phyloP scores from a whole-genome alignment of 2,888 invertebrate genomes.

The Lamproptera curius region DNA sequence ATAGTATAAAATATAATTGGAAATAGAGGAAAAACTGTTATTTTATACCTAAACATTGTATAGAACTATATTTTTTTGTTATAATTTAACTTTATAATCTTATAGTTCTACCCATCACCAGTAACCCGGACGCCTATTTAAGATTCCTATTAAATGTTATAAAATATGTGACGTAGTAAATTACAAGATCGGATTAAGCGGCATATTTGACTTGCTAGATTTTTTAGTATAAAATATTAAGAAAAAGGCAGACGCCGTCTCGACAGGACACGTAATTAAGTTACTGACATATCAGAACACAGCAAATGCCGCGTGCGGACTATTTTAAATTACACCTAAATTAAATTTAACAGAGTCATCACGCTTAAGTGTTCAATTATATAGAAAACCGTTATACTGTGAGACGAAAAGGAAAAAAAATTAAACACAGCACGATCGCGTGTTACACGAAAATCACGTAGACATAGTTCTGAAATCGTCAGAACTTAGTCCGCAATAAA shows the following conservation, averaged over 20 bases:
- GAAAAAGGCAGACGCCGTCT: conserved; percentile 2
- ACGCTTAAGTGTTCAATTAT: not conserved
- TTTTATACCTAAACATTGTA: no score
- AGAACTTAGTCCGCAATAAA: conserved; percentile 8
- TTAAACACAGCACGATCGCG: conserved; percentile 1
- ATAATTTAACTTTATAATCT: no score
- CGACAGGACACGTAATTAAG: conserved; percentile 3
- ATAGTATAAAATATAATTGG: no score
- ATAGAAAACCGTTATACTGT: no score
- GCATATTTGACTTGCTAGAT: not conserved
- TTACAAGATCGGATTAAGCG: not conserved
- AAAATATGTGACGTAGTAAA: not conserved
- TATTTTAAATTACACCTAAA: conserved; percentile 1
- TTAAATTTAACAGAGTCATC: not conserved
- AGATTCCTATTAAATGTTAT: not conserved
- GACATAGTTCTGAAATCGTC: conserved; percentile 1
- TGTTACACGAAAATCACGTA: conserved; percentile 6
- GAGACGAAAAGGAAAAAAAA: not conserved
- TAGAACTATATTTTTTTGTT: no score
- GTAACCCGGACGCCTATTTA: no score
- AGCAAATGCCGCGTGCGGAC: not conserved
- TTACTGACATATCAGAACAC: conserved; percentile 10
- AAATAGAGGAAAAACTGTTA: no score
- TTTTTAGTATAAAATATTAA: not conserved
- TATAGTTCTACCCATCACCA: no score